phyloP scores from a whole-genome alignment of 1,140 invertebrate species.

The Glomeris maerens region DNA sequence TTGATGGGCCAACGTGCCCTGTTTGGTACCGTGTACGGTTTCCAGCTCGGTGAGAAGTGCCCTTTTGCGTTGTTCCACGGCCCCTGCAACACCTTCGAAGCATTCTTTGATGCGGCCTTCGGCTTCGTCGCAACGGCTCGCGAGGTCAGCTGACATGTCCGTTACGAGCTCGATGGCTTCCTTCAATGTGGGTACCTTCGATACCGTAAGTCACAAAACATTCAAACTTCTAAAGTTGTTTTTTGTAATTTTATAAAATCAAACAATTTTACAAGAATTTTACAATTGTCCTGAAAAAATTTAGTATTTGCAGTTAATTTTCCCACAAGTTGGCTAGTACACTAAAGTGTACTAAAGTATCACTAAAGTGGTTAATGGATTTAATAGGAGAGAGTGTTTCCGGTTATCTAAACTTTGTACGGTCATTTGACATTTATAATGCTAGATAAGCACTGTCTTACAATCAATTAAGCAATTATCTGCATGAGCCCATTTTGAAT shows the following conservation, averaged over 20 bases:
- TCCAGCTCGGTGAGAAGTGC: constrained; percentile 33
- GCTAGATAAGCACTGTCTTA: too few species aligned
- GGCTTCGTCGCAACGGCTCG: constrained; percentile 25
- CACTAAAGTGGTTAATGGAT: too few species aligned
- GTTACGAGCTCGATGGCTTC: constrained; percentile 31
- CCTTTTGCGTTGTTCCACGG: constrained; percentile 30
- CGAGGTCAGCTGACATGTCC: constrained; percentile 25
- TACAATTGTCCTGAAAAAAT: neutral
- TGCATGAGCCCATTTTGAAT: too few species aligned
- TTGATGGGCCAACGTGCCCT: constrained; percentile 32
- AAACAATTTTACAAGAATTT: too few species aligned
- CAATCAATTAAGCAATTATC: too few species aligned
- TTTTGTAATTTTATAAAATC: too few species aligned
- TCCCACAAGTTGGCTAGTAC: too few species aligned
- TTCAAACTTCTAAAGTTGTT: neutral
- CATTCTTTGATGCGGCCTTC: constrained; percentile 28
- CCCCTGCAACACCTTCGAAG: constrained; percentile 29
- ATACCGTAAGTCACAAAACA: constrained; percentile 9
- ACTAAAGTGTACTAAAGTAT: too few species aligned
- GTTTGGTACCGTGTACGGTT: constrained; percentile 30
- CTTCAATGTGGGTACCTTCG: constrained; percentile 30
- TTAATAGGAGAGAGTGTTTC: constrained; percentile 10
- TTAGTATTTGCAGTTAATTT: neutral
- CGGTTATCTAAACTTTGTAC: neutral
- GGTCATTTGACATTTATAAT: constrained; percentile 1